Evolutionary conservation across 2,888 invertebrate genomes (phyloP), one percentile per base, ranked within the genome.

Genomic region (Laspeyria flexula): DNA sequence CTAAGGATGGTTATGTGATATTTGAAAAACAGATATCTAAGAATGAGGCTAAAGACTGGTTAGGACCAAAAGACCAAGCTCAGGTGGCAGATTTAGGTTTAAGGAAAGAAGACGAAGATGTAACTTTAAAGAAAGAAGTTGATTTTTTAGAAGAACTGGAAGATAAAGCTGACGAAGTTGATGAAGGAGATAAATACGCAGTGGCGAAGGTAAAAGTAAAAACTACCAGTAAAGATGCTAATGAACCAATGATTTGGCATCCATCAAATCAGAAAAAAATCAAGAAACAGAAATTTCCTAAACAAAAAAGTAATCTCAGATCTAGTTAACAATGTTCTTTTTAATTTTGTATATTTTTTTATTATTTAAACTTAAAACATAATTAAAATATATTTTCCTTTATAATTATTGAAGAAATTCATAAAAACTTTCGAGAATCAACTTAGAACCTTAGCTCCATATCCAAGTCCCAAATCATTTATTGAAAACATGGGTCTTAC

Each of bases 1-100:
- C 88, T 0, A 88, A 88, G 43, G 89, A 90, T 45, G 90, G 90
- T 0, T 90, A 89, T 48, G 90, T 91, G 0, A 86, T 91, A 56
- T 91, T 77, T 60, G 90, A 91, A 60, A 90, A 88, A 61, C 73
- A 81, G 31, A 89, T 91, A 43, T 74, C 85, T 1, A 86, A 84
- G 57, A 75, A 61, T 3, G 90, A 91, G 73, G 90, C 90, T 0
- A 85, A 80, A 10, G 78, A 85, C 54, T 91, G 90, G 90, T 49
- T 85, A 12, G 72, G 61, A 33, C 62, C 63, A 3, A 81, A 77
- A 50, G 77, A 75, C 33, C 60, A 60, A 30, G 31, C 52, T 10
- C 56, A 59, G 23, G 55, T 64, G 2, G n/a, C n/a, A n/a, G n/a
- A n/a, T n/a, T n/a, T n/a, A n/a, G n/a, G n/a, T n/a, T n/a, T n/a